Conservation (phyloP, 2,888 invertebrate genomes). For the Drosophila lacicola region DNA sequence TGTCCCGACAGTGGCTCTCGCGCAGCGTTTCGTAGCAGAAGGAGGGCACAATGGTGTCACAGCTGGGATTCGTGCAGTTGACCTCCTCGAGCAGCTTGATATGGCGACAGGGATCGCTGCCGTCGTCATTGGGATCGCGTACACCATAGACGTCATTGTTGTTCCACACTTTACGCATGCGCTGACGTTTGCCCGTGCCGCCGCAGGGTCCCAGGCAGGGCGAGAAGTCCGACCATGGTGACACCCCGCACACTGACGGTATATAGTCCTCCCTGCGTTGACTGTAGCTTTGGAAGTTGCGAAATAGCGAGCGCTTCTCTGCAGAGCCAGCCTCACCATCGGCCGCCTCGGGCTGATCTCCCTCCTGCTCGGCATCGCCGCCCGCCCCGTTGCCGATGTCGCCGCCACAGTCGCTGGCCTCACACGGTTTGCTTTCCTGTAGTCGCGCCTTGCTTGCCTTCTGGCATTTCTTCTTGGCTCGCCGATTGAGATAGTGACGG, state of each 20-base stretch:
- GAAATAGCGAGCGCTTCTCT: slow-evolving; percentile 70
- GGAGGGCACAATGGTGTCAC: slow-evolving; percentile 79
- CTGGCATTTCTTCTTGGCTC: slow-evolving; percentile 88
- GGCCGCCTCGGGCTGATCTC: slow-evolving; percentile 39
- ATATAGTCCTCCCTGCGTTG: slow-evolving; percentile 80
- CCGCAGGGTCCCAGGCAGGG: slow-evolving; percentile 93
- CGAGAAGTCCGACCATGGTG: slow-evolving; percentile 92
- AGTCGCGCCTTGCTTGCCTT: slow-evolving; percentile 84
- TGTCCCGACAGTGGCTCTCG: slow-evolving; percentile 91
- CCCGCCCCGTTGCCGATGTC: slow-evolving; percentile 69
- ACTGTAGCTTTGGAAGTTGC: slow-evolving; percentile 78
- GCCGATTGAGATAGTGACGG: slow-evolving; percentile 88
- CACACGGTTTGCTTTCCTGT: slow-evolving; percentile 86
- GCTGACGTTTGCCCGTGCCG: slow-evolving; percentile 88
- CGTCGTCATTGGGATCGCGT: slow-evolving; percentile 65
- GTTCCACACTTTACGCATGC: slow-evolving; percentile 85
- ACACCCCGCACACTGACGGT: slow-evolving; percentile 87
- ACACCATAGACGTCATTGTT: slow-evolving; percentile 81
- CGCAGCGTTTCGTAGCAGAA: slow-evolving; percentile 84
- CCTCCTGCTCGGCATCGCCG: slow-evolving; percentile 32
- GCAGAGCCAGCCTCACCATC: slow-evolving; percentile 54
- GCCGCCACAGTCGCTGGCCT: slow-evolving; percentile 83
- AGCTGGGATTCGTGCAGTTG: slow-evolving; percentile 80
- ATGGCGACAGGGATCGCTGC: slow-evolving; percentile 81
- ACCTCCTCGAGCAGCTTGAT: slow-evolving; percentile 82